Base-by-base conservation (phyloP, 2,113 vertebrate species). In the Cyanistes caeruleus region DNA sequence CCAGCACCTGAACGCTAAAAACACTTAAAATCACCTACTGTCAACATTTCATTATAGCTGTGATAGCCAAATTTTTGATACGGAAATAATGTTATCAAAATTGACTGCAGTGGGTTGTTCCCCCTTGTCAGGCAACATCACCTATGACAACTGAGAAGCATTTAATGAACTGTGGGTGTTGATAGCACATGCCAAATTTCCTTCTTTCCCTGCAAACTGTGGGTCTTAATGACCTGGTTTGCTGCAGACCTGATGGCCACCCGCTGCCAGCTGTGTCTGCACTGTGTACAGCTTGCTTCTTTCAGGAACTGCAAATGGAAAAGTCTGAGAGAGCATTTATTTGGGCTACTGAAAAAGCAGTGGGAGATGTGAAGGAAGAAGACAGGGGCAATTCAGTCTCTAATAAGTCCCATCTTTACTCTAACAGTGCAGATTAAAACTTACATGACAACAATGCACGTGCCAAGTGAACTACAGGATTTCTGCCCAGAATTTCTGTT, bases 11-110 rank as follows among this genome's bases (percentile, higher is more conserved):
- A 90, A 83, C 4, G 30, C 70, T 37, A 33, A 41, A 75, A 87
- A 65, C 17, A 53, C 30, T 78, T 76, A 37, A 89, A 95, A 89
- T 52, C 3, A 0, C 62, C 56, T 37, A 44, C 60, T 87, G 73
- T 68, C 77, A 92, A 60, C 53, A 58, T 89, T 87, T 89, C n/a
- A 58, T 91, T 92, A 13, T 19, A 76, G 24, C 30, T 79, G 31
- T 63, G 48, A 60, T 79, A 79, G 62, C 23, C 64, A 68, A 27
- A 87, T 65, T 91, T 89, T 91, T 94, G 84, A 53, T 68, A 69
- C n/a, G n/a, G 41, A 91, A 89, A 92, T 90, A 89, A 74, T 20
- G 33, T 91, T 91, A 79, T 78, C 81, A 96, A 82, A 94, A 65
- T 46, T 68, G 33, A 79, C 48, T 69, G 53, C n/a, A 23, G 39